A percentile compares a stretch with the other conserved stretches of the same genome.
These are phyloP conservation scores for Xenentodon cancila DNA, from an alignment of 2,797 vertebrate species.

Conservation along the genomic window DNA sequence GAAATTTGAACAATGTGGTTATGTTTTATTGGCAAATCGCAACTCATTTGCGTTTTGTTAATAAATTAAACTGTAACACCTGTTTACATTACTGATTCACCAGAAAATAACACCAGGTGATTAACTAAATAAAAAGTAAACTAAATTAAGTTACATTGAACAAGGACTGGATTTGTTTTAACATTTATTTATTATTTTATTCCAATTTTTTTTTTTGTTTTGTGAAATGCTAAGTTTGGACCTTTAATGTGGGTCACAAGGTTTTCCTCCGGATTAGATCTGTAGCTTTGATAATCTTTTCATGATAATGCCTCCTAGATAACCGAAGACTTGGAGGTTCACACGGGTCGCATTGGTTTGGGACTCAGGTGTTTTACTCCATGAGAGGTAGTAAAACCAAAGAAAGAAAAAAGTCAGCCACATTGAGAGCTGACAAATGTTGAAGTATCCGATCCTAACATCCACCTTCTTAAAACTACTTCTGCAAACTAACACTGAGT, in stretches of 20 bases:
- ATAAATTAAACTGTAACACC: too few species aligned
- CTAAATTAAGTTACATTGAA: too few species aligned
- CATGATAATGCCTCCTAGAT: constrained; percentile 40
- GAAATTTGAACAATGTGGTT: not conserved
- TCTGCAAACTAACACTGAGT: not conserved
- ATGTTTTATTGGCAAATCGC: not conserved
- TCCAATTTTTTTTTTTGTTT: too few species aligned
- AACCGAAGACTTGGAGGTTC: constrained; percentile 25
- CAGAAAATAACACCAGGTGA: not conserved
- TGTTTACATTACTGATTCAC: too few species aligned
- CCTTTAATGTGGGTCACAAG: too few species aligned
- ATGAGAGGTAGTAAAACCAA: not conserved
- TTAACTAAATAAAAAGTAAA: not conserved
- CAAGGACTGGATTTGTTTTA: too few species aligned
- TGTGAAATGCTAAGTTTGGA: too few species aligned
- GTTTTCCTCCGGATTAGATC: not conserved
- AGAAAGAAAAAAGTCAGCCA: not conserved
- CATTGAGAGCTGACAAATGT: too few species aligned
- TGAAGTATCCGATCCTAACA: too few species aligned
- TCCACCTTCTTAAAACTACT: not conserved
- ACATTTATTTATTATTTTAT: too few species aligned
- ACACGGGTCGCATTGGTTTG: constrained; percentile 5
- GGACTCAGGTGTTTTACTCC: constrained; percentile 44
- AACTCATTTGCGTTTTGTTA: not conserved
- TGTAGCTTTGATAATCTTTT: constrained; percentile 22